Base-by-base conservation (phyloP, 2,888 invertebrate species). In the Agrotis exclamationis region DNA sequence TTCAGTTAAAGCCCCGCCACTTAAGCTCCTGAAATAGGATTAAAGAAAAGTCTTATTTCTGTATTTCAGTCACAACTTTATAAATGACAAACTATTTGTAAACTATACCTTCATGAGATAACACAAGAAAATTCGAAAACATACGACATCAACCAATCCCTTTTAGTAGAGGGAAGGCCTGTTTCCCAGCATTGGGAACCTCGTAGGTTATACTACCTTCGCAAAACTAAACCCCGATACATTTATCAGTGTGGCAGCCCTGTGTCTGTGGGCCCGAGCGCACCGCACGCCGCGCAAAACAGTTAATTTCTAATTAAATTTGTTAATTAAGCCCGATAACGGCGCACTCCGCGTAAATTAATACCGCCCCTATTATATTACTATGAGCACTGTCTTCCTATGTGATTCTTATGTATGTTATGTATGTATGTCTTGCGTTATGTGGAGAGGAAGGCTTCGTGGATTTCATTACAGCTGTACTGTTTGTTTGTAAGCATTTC, bases 291-390 rank as follows among this genome's bases (percentile, higher is more conserved):
- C 83, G 74, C 84, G 90, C 90, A 93, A 95, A 96, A 95, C 96
- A 94, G 96, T 96, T 96, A 96, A 96, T 96, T 96, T 96, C 94
- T 96, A 96, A 96, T 96, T 96, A 96, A 96, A 96, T 96, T 96
- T 95, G 96, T 96, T 96, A 96, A 96, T 96, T 96, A 96, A 95
- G 95, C 94, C 93, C 93, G 93, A 94, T 94, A 84, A 84, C 73
- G 75, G 93, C 92, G 87, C 85, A 86, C 89, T 89, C 88, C 79
- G 86, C 88, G 88, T 92, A 93, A 93, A 94, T 93, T 92, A 93
- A 93, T 94, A 93, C 93, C 86, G 87, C 80, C 85, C 84, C 89
- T 91, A 90, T 93, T 92, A 88, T 90, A 87, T 92, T 90, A 89
- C 90, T 68, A 71, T 73, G 60, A 73, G 56, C 76, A 77, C 74